Evolutionary conservation across 2,888 invertebrate genomes (phyloP), one percentile per base, ranked within the genome.

Genomic region (Cactoblastis cactorum): DNA sequence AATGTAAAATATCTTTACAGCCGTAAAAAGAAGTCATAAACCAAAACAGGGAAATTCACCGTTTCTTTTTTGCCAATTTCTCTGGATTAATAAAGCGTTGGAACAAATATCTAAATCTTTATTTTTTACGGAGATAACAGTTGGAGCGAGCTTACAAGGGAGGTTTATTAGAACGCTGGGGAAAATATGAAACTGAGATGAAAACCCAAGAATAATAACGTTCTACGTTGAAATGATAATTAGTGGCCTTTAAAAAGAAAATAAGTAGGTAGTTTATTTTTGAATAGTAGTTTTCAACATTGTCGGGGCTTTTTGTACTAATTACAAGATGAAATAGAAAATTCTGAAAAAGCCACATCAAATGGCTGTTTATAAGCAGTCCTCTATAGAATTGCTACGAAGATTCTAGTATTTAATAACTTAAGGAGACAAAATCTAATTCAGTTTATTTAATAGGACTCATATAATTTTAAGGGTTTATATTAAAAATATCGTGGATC

Each of bases 51-150:
- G 15, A 28, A 15, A 43, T 41, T 14, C 22, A 12, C 18, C 11
- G 28, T 22, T 22, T 43, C 28, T 43, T 28, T 28, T 43, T 43
- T 43, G 43, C 28, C 43, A 43, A 43, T 43, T 28, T 32, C 28
- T 11, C 15, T 28, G 43, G 43, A 43, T 43, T 43, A 43, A 43
- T 43, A 43, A 41, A 28, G 15, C 28, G 17, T 43, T 28, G 28
- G 32, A 43, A 17, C 43, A 43, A 43, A 43, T 43, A 43, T 28
- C 28, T 32, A 28, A 15, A 43, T 43, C 15, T 43, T 43, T 43
- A 17, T 15, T 43, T 28, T 28, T 28, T 39, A 15, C 43, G 14
- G 28, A 43, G 43, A 43, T 43, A 43, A 43, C 28, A 43, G 43
- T 32, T 2, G 43, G 17, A 14, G 28, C 15, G 17, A 17, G 43